Conservation (phyloP, 2,113 vertebrate genomes). For the Hiodon tergisus region DNA sequence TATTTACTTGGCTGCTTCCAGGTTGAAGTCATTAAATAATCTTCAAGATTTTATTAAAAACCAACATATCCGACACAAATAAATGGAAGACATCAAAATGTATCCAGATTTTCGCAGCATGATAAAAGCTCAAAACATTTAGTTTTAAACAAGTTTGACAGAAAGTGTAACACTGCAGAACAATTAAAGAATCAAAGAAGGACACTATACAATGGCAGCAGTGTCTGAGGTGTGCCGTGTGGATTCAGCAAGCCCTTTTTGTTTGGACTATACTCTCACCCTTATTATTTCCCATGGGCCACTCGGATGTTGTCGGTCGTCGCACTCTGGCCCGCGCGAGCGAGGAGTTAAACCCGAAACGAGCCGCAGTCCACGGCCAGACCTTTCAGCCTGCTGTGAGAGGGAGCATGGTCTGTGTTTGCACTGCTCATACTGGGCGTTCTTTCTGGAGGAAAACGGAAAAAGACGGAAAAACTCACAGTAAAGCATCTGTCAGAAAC, state of each 20-base stretch:
- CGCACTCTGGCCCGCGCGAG: neutral
- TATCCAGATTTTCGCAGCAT: no score
- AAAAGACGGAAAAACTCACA: neutral
- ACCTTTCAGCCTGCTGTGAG: neutral
- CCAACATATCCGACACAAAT: no score
- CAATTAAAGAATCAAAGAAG: no score
- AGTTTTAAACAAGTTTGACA: no score
- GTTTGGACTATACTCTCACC: neutral
- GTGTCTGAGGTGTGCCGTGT: neutral
- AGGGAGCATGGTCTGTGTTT: neutral
- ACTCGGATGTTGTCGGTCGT: neutral
- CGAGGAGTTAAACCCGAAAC: neutral
- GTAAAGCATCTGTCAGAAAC: neutral
- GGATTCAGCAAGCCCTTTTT: neutral
- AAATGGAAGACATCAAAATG: no score
- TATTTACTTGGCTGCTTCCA: no score
- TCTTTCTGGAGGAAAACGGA: neutral
- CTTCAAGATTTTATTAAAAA: no score
- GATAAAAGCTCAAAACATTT: no score
- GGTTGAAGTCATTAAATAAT: no score
- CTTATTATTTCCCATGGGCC: neutral
- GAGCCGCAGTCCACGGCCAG: neutral
- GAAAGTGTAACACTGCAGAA: no score
- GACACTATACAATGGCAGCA: neutral
- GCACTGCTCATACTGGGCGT: no score